Evolutionary conservation across 2,888 invertebrate genomes (phyloP).

Genomic region (Mylabris sibirica): DNA sequence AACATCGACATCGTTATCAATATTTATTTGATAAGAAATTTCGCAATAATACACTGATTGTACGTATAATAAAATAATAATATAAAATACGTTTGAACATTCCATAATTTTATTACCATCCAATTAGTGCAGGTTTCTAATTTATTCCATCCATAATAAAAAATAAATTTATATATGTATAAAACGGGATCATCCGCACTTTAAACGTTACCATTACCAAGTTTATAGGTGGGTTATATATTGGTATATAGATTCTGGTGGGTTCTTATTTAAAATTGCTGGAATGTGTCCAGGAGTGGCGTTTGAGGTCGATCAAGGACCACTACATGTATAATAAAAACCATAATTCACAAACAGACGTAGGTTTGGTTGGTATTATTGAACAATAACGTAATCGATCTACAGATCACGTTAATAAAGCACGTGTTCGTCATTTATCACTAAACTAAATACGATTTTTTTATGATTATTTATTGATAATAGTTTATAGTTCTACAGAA

Average conservation of each 20-base stretch:
- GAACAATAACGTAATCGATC: slow-evolving; percentile 30
- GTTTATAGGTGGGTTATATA: not conserved
- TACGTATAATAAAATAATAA: not conserved
- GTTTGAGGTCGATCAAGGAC: slow-evolving; percentile 37
- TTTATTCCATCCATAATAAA: not conserved
- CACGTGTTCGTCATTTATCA: slow-evolving; percentile 31
- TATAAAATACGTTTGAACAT: not conserved
- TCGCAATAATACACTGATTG: not conserved
- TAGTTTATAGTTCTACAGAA: not conserved
- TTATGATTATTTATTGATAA: not conserved
- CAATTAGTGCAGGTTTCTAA: not conserved
- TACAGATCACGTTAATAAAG: slow-evolving; percentile 31
- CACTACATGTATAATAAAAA: slow-evolving; percentile 21
- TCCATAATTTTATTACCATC: not conserved
- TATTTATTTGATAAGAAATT: not conserved
- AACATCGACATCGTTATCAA: not conserved
- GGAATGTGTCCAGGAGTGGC: slow-evolving; percentile 39
- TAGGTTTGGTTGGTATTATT: slow-evolving; percentile 29
- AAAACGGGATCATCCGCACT: not conserved
- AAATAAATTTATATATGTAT: no score
- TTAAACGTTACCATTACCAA: not conserved
- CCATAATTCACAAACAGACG: slow-evolving; percentile 34
- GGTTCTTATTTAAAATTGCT: slow-evolving; percentile 23
- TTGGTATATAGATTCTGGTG: slow-evolving; percentile 4
- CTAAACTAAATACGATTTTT: not conserved